Base-by-base conservation (phyloP, 2,888 invertebrate genomes). In the Tineola bisselliella region DNA sequence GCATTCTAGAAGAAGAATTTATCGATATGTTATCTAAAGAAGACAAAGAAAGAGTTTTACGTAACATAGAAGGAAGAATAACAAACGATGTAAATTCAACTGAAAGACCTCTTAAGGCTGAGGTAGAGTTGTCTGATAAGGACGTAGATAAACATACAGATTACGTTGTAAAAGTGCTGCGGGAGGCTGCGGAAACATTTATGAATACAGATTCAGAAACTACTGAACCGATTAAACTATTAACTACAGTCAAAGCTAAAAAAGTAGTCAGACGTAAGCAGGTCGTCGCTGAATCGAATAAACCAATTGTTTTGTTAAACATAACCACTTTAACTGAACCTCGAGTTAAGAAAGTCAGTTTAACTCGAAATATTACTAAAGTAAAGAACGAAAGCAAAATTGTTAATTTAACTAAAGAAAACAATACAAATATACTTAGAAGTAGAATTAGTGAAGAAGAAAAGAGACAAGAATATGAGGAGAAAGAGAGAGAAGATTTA, bases 1-100 rank as follows among this genome's bases (percentile, higher is more conserved):
- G 18, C 10, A 19, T 1, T 6, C 33, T 58, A n/a, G 74, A 77
- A 54, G 66, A 67, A 3, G 78, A 75, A 64, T 83, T 76, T 59
- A 76, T 84, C 59, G 77, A 83, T 66, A 66, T 77, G 30, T 65
- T 86, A 13, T 77, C 81, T 0, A 79, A 79, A 38, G 67, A 71
- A 25, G 78, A 81, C 52, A 84, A 84, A 63, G 67, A 73, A 19
- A 73, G 73, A 0, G 80, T 84, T 48, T 63, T 84, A 56, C 73
- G 81, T 31, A 73, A 66, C 18, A 73, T 84, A 11, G 80, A 81
- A 0, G 74, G 77, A 65, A 70, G 84, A 56, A 77, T 84, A 64
- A 62, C 75, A 11, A 67, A 73, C 57, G 77, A 76, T 62, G 73
- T 80, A 0, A 62, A 62, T 17, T 65, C 66, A 18, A 69, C 68